Evolutionary conservation across 2,888 invertebrate species (phyloP).

Genomic region (Mimumesa dahlbomi): DNA sequence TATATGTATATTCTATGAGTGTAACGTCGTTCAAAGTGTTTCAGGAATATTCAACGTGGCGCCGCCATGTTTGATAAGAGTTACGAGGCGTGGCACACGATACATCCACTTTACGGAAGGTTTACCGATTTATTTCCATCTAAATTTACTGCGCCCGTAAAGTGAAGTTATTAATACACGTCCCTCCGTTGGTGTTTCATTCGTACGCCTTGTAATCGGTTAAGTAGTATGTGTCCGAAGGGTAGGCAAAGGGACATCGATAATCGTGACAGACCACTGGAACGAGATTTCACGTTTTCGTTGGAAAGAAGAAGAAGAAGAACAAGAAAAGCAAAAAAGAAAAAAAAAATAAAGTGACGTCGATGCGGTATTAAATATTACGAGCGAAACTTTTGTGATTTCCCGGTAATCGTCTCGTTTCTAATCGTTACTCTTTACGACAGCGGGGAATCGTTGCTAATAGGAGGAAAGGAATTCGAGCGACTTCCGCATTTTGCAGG

Average conservation of each 20-base stretch:
- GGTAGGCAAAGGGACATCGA: too few relatives aligned
- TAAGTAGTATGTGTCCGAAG: too few relatives aligned
- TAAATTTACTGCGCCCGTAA: too few relatives aligned
- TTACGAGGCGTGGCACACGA: constrained; percentile 70
- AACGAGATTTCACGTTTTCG: neutral
- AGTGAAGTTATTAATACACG: too few relatives aligned
- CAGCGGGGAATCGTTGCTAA: constrained; percentile 53
- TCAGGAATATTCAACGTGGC: constrained; percentile 3
- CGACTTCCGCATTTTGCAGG: constrained; percentile 63
- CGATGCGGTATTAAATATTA: constrained; percentile 5
- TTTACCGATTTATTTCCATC: too few relatives aligned
- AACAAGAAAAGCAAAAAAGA: neutral
- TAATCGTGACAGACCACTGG: too few relatives aligned
- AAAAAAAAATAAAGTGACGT: neutral
- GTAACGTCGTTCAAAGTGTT: too few relatives aligned
- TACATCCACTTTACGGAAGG: constrained; percentile 35
- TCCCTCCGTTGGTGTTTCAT: too few relatives aligned
- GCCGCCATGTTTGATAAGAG: constrained; percentile 63
- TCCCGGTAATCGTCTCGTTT: constrained; percentile 38
- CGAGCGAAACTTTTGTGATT: constrained; percentile 6
- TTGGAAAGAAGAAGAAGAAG: neutral
- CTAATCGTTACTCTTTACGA: constrained; percentile 62
- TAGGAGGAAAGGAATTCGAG: constrained; percentile 55
- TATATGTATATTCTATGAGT: too few relatives aligned
- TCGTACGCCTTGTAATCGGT: too few relatives aligned